Conservation (phyloP, 92 coral and sea anemone genomes). For the Phenganax marumi region DNA sequence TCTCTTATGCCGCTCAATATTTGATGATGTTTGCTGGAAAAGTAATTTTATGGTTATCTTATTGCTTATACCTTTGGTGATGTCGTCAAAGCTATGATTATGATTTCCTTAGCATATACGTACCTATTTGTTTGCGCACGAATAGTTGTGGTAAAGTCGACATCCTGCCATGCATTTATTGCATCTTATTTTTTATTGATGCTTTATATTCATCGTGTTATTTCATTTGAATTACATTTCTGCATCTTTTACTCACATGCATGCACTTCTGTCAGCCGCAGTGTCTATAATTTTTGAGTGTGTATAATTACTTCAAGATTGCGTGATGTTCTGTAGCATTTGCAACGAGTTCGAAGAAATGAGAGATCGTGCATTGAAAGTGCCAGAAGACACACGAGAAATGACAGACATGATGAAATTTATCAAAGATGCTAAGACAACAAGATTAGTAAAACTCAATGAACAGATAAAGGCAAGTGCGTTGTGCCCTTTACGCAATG, state of each 20-base stretch:
- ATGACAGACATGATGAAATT: slow-evolving; percentile 96
- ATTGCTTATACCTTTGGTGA: no score
- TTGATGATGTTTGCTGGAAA: no score
- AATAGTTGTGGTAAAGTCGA: no score
- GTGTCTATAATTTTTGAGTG: background rate
- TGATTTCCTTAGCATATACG: no score
- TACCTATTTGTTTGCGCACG: no score
- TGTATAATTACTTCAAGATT: background rate
- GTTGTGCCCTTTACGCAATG: background rate
- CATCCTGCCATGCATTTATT: no score
- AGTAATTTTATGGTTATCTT: no score
- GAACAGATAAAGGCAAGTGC: slow-evolving; percentile 76
- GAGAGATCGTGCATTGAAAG: slow-evolving; percentile 75
- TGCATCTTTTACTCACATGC: background rate
- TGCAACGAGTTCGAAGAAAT: slow-evolving; percentile 81
- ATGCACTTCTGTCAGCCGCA: background rate
- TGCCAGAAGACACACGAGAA: slow-evolving; percentile 93
- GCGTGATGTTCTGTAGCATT: slow-evolving; percentile 12
- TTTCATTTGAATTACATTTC: background rate
- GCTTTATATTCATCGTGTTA: no score
- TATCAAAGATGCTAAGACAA: slow-evolving; percentile 82
- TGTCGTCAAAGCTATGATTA: no score
- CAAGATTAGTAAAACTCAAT: slow-evolving; percentile 76
- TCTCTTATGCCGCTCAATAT: no score
- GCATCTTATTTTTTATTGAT: no score